Base-by-base conservation (phyloP, 2,888 invertebrate genomes). In the Hypercompe scribonia region DNA sequence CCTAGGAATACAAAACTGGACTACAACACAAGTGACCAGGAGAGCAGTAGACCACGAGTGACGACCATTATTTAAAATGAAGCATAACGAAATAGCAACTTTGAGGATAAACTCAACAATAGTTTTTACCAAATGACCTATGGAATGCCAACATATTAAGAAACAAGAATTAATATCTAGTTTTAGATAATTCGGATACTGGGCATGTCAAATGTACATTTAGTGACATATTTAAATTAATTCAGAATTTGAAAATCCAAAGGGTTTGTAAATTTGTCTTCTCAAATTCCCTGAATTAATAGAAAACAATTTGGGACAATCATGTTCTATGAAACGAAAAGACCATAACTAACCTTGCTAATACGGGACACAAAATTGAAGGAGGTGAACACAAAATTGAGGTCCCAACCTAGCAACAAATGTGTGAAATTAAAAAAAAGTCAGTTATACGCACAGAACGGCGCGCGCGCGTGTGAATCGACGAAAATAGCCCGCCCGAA, bases 401-500 rank as follows among this genome's bases (percentile, higher is more conserved):
- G 83, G 83, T 80, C 80, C 72, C 74, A 83, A 83, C 83, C 81
- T 84, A 84, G 84, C 80, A 82, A 81, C 84, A 84, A 81, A 84
- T 80, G 88, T 87, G 88, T 90, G 85, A 90, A 92, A 90, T 89
- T 88, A 83, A 87, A 91, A 93, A 93, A 90, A 81, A 78, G 70
- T 81, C 76, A 86, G 87, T 88, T 89, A 88, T 91, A 92, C 91
- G 92, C 90, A 90, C 87, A 89, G 88, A 89, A 87, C 87, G 86
- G 91, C 89, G 90, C 89, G 86, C 84, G 88, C 67, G 93, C 93
- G 92, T 94, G 94, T 94, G 93, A 94, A 93, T 92, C 92, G 92
- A 90, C 93, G 88, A 91, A 95, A 95, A 95, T 95, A 95, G 91
- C 93, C 86, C 89, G 93, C 92, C 95, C 94, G 93, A 95, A 95